Evolutionary conservation across 2,113 vertebrate genomes (phyloP).

Genomic region (Campylomormyrus numenius): DNA sequence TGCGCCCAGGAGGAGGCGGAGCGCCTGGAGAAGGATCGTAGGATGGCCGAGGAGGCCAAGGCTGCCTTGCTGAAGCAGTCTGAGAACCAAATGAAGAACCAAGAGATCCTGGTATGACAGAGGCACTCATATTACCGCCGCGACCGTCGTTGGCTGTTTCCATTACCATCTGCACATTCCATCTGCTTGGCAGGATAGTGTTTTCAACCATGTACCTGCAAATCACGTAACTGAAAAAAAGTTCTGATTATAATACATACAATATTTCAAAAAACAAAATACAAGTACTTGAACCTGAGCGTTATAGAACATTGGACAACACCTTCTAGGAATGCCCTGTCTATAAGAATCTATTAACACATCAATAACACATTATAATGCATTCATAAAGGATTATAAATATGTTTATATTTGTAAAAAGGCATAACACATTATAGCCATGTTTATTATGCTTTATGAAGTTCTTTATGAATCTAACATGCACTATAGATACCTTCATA

Average conservation of each 20-base stretch:
- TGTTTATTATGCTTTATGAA: neutral
- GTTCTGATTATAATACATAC: neutral
- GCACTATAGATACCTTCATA: neutral
- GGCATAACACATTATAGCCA: neutral
- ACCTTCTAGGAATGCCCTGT: neutral
- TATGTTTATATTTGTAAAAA: neutral
- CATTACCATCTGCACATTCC: neutral
- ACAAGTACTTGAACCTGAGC: neutral
- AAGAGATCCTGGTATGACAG: conserved; percentile 78
- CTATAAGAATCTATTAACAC: neutral
- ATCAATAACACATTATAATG: neutral
- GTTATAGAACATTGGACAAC: neutral
- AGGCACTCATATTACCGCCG: neutral
- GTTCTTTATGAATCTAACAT: neutral
- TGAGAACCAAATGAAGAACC: conserved; percentile 77
- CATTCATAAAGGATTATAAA: neutral
- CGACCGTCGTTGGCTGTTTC: neutral
- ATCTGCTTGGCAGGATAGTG: neutral
- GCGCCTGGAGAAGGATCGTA: conserved; percentile 79
- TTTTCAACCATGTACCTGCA: neutral
- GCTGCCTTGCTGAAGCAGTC: conserved; percentile 75
- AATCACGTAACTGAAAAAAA: neutral
- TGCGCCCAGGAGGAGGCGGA: conserved; percentile 84
- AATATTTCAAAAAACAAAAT: neutral
- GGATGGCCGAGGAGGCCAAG: conserved; percentile 82